phyloP scores from a whole-genome alignment of 2,888 invertebrate genomes.

The Mythimna lalbum region DNA sequence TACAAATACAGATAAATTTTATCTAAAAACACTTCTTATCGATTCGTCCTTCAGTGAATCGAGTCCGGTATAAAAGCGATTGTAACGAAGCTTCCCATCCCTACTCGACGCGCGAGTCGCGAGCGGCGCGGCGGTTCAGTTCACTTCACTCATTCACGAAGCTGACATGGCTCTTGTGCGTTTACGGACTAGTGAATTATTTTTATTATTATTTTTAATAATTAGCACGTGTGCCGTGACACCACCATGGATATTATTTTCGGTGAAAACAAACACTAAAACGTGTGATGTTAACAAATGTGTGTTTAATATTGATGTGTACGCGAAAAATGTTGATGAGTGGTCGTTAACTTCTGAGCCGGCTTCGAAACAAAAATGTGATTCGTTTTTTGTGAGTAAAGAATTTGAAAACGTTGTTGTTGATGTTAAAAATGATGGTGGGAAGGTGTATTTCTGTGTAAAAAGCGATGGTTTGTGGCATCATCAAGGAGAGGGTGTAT shows the following conservation, averaged over 20 bases:
- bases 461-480: constrained; percentile 79
- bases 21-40: constrained; percentile 64
- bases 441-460: constrained; percentile 82
- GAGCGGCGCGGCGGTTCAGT: constrained; percentile 52
- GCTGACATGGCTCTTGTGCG: constrained; percentile 79
- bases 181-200: constrained; percentile 86
- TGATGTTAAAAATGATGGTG: constrained; percentile 69
- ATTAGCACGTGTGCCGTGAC: constrained; percentile 77
- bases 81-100: constrained; percentile 60
- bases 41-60: constrained; percentile 54
- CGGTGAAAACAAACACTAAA: constrained; percentile 75
- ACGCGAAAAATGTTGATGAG: constrained; percentile 71
- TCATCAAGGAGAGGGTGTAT: constrained; percentile 82
- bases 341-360: constrained; percentile 83
- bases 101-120: constrained; percentile 61
- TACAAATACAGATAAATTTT: constrained; percentile 62
- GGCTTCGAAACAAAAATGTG: constrained; percentile 70
- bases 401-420: constrained; percentile 69
- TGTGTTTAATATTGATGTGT: constrained; percentile 80
- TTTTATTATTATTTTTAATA: constrained; percentile 86
- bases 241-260: constrained; percentile 86
- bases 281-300: constrained; percentile 77
- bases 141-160: constrained; percentile 63
- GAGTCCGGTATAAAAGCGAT: constrained; percentile 64
- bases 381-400: constrained; percentile 68